These are phyloP conservation scores for Schizopygopsis pylzovi DNA, from an alignment of 2,797 vertebrate genomes.

Conservation along the genomic window DNA sequence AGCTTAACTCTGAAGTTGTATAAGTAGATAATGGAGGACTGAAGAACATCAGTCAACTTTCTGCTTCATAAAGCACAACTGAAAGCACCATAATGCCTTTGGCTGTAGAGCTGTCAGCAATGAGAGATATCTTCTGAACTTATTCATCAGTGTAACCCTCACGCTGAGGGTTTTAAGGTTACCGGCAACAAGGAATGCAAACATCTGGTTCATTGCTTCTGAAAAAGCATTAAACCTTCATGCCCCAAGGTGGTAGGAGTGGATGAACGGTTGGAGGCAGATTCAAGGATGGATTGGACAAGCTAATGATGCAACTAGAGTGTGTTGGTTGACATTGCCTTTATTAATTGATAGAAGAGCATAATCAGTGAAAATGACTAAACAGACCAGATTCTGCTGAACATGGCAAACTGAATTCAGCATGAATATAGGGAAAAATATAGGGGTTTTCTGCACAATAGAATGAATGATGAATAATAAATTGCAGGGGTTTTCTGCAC, in stretches of 20 bases:
- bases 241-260: background rate
- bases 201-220: constrained; percentile 12
- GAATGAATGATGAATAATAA: too few relatives aligned
- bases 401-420: background rate
- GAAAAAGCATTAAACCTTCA: background rate
- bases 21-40: constrained; percentile 33
- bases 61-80: constrained; percentile 42
- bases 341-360: background rate
- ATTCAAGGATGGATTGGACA: constrained; percentile 8
- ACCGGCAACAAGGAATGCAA: background rate
- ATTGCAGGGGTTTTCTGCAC: background rate
- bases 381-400: background rate
- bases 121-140: constrained; percentile 6
- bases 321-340: background rate
- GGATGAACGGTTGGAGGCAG: background rate
- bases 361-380: background rate
- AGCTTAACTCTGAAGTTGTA: constrained; percentile 18
- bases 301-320: background rate
- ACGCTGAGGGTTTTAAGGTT: constrained; percentile 1
- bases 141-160: constrained; percentile 23
- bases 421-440: background rate
- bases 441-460: background rate
- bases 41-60: constrained; percentile 39
- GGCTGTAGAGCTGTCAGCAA: constrained; percentile 1
- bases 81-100: constrained; percentile 11